Evolutionary conservation across 2,113 vertebrate species (phyloP), one percentile per base, ranked within the genome.

Genomic region (Thalassarche chlororhynchos): DNA sequence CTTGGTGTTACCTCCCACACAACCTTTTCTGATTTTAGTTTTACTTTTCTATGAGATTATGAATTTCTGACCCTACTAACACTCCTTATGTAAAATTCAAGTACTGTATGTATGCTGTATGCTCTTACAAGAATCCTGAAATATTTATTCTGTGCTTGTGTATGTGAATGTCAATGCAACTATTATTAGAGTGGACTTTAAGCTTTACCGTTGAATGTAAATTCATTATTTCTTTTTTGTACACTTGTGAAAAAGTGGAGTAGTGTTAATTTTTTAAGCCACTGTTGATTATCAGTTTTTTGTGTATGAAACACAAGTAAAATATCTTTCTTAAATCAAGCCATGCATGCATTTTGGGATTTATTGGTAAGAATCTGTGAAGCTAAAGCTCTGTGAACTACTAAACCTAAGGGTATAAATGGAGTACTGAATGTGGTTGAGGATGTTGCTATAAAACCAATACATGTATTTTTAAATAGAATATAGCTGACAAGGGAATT

Each of bases 111-210:
- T 98, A 98, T 98, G 98, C 98, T 98, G 97, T 98, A 98, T 98
- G 98, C 98, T 98, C 98, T 98, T 98, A 98, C 98, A 98, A 98
- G 97, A 77, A 98, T 98, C 97, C 98, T 98, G 93, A 98, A 98
- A 98, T 98, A 98, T 98, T 98, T 98, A 98, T 98, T 98, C 98
- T 97, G 98, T 99, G 98, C 98, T 99, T 98, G 98, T 98, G 98
- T 98, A 98, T 98, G 98, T 99, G 98, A 98, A 98, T 98, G 98
- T 98, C 98, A 98, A 98, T 98, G 97, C 98, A 98, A 96, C 97
- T 98, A 98, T 98, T 98, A 98, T 97, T 98, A 98, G 98, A 98
- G 97, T 98, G 98, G 96, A 98, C 94, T 98, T 98, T 98, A 98
- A 98, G 98, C 98, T 98, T 98, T 98, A 98, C 97, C 44, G 98